A percentile compares a stretch with the other conserved stretches of the same genome.
Conservation (phyloP, 2,797 vertebrate species). For the Salarias fasciatus region DNA sequence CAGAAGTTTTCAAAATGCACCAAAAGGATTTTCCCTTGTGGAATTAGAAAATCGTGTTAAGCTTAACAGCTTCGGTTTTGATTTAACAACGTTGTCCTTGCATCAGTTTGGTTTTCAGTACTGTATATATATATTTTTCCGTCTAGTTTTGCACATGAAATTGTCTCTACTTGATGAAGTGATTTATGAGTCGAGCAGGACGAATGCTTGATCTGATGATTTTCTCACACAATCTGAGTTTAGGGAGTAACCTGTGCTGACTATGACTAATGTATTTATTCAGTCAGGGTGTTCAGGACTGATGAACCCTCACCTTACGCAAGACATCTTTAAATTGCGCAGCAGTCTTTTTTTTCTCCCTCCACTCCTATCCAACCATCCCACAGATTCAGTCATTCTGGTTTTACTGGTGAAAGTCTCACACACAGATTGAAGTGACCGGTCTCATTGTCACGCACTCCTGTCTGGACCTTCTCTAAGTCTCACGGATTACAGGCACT, state of each 20-base stretch:
- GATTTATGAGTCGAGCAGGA: conserved; percentile 34
- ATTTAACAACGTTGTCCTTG: background rate
- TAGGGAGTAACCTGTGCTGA: conserved; percentile 35
- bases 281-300: conserved; percentile 20
- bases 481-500: background rate
- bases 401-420: conserved; percentile 37
- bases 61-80: too few relatives aligned
- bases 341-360: background rate
- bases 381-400: conserved; percentile 36
- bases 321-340: conserved; percentile 19
- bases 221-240: conserved; percentile 16
- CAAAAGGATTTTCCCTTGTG: too few relatives aligned
- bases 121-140: background rate
- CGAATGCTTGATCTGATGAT: background rate
- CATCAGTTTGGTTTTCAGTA: background rate
- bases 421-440: conserved; percentile 1
- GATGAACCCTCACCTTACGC: conserved; percentile 28
- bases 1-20: too few relatives aligned
- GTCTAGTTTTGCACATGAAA: background rate
- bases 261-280: conserved; percentile 40
- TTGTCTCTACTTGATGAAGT: background rate
- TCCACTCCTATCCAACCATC: conserved; percentile 8
- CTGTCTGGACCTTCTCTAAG: conserved; percentile 20
- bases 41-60: too few relatives aligned
- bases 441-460: conserved; percentile 10